phyloP scores from a whole-genome alignment of 2,113 vertebrate genomes.

The mouse (Mus musculus) region DNA sequence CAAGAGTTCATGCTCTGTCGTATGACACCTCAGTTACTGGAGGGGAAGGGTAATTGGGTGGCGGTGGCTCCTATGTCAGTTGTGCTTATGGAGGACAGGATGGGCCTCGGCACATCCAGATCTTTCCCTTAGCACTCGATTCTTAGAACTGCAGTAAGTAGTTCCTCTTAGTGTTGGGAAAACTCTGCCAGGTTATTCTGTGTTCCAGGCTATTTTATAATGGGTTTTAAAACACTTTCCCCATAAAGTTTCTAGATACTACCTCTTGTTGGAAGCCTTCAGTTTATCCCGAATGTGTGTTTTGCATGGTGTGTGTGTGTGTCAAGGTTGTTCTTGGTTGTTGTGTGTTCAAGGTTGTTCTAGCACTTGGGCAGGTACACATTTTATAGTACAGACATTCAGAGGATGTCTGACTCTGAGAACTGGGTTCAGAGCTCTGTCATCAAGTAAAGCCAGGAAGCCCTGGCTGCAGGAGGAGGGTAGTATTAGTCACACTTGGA shows the following conservation, averaged over 20 bases:
- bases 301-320: background rate
- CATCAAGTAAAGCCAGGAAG: conserved; percentile 12
- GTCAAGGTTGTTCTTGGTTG: background rate
- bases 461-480: background rate
- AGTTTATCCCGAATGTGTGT: background rate
- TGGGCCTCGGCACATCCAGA: background rate
- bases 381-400: background rate
- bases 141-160: background rate
- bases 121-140: background rate
- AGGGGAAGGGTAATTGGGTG: background rate
- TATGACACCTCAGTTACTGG: background rate
- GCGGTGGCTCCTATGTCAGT: background rate
- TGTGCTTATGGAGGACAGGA: background rate
- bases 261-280: conserved; percentile 15
- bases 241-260: background rate
- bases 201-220: background rate
- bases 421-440: background rate
- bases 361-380: background rate
- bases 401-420: background rate
- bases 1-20: background rate
- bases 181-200: background rate
- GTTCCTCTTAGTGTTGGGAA: background rate
- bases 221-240: background rate
- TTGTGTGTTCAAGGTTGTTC: no score
- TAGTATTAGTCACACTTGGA: background rate